Evolutionary conservation across 2,797 vertebrate genomes (phyloP), one percentile per base, ranked within the genome.

Genomic region (Anguilla obscura): DNA sequence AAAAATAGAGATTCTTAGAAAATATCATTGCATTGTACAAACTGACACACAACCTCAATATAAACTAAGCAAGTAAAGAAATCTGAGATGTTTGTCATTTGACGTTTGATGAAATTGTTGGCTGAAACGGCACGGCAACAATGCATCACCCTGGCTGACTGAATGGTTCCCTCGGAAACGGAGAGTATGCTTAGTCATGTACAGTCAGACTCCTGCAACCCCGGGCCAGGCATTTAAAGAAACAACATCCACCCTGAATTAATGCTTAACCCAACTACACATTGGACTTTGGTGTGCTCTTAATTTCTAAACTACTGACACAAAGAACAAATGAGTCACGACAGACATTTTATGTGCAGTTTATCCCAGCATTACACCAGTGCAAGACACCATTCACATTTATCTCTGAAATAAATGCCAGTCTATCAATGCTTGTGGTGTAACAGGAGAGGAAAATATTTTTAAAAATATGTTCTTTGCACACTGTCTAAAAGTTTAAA

Each of bases 151-250:
- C 66, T 86, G 52, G 85, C 54, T 30, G 82, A 90, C 89, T 90
- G 56, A 91, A 90, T 88, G 84, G 90, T 91, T 91, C 88, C 89
- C 87, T 85, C 52, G 74, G 86, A 85, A 90, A 92, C 89, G 48
- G 85, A 87, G 84, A 84, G 87, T 76, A 76, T 89, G 91, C 91
- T 90, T 90, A 91, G 91, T 91, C 91, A 91, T 89, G 89, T 91
- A 85, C 88, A 90, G 76, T 66, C 79, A 8, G 76, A 89, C 87
- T 83, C 82, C 56, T 86, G 50, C 45, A 86, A 58, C 50, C 80
- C 52, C 86, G 48, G 36, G 82, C 48, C 52, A 79, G 45, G 74
- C 63, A 88, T 87, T 89, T 88, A 89, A 89, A 89, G 88, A 88
- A 89, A 91, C 89, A 90, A 91, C 45, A 90, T 76, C 63, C 76